A percentile compares a stretch with the other conserved stretches of the same genome.
phyloP scores from a whole-genome alignment of 2,113 vertebrate genomes.

The Diglossa brunneiventris region DNA sequence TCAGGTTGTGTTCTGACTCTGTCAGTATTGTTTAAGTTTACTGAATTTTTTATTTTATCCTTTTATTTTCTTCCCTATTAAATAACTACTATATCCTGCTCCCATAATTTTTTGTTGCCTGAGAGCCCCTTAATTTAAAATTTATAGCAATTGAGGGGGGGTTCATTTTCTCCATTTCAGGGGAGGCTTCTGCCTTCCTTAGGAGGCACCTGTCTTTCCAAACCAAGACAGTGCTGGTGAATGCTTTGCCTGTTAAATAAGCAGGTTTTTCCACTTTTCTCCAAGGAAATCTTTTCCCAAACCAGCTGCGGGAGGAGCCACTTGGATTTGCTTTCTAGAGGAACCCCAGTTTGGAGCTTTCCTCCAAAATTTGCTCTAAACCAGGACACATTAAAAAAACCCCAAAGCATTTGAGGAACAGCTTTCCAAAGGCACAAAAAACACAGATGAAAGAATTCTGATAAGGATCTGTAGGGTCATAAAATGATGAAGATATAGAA shows the following conservation, averaged over 20 bases:
- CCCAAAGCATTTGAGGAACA: background rate
- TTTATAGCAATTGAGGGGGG: too few relatives aligned
- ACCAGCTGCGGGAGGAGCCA: background rate
- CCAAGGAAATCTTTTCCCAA: background rate
- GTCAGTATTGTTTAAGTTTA: too few relatives aligned
- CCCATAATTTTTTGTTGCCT: too few relatives aligned
- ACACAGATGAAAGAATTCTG: background rate
- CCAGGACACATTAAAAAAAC: background rate
- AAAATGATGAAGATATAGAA: background rate
- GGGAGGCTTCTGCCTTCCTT: too few relatives aligned
- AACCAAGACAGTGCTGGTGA: background rate
- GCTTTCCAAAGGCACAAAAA: background rate
- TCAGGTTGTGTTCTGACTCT: too few relatives aligned
- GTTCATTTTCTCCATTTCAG: too few relatives aligned
- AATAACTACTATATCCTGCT: too few relatives aligned
- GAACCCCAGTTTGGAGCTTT: background rate
- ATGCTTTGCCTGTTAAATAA: background rate
- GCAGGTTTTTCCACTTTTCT: background rate
- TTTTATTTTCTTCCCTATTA: too few relatives aligned
- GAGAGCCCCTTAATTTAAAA: too few relatives aligned
- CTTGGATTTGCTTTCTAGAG: background rate
- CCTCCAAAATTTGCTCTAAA: background rate
- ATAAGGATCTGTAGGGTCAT: background rate
- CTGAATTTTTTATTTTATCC: too few relatives aligned
- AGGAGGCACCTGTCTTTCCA: too few relatives aligned